Percentiles rank a stretch among this genome's conserved stretches.
Conservation (phyloP, 2,113 vertebrate species). For the Corvus cornix region DNA sequence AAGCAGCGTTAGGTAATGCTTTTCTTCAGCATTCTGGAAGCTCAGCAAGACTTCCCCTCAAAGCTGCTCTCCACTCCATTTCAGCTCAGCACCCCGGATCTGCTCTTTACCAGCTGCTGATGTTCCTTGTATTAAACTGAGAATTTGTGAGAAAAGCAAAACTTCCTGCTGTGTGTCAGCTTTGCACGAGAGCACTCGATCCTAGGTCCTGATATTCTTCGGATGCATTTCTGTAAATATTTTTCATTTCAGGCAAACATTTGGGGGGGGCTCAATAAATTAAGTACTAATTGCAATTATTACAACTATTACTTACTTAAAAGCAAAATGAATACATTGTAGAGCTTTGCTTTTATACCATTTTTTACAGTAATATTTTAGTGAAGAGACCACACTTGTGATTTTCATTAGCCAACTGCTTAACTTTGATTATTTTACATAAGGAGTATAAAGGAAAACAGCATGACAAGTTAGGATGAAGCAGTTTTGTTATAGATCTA, state of each 20-base stretch:
- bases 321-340: neutral
- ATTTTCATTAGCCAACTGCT: neutral
- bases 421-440: neutral
- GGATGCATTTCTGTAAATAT: neutral
- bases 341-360: neutral
- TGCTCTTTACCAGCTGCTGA: conserved; percentile 61
- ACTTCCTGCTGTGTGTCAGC: conserved; percentile 60
- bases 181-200: conserved; percentile 54
- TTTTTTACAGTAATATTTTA: neutral
- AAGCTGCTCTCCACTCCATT: conserved; percentile 33
- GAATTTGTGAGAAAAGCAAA: conserved; percentile 67
- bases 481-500: neutral
- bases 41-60: conserved; percentile 61
- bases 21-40: conserved; percentile 39
- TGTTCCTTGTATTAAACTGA: conserved; percentile 18
- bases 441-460: neutral
- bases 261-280: neutral
- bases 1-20: conserved; percentile 5
- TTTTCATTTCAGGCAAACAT: neutral
- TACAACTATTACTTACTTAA: neutral
- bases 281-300: neutral
- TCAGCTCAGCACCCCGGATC: conserved; percentile 44
- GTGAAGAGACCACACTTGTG: neutral
- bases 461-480: neutral
- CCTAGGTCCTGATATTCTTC: neutral